Evolutionary conservation across 1,140 invertebrate genomes (phyloP).

Genomic region (Tribolium madens): DNA sequence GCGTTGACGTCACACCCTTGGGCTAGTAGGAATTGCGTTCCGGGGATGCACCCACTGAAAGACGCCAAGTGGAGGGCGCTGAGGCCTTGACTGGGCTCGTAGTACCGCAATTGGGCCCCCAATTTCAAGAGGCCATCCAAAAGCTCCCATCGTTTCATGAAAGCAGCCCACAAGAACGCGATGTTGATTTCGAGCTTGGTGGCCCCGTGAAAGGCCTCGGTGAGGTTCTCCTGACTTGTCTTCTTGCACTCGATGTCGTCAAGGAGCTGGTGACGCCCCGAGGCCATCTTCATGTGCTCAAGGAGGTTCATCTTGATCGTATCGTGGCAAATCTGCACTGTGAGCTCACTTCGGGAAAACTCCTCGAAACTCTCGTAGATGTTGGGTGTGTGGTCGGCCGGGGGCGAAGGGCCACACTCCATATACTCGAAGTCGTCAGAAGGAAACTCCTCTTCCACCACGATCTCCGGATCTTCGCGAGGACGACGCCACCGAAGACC

Average conservation of each 20-base stretch:
- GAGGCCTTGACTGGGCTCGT: slow-evolving; percentile 75
- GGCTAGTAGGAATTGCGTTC: slow-evolving; percentile 76
- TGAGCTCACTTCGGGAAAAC: slow-evolving; percentile 73
- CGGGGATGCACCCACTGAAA: slow-evolving; percentile 80
- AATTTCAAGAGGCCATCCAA: slow-evolving; percentile 71
- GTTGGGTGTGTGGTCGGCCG: slow-evolving; percentile 78
- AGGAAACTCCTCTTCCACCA: slow-evolving; percentile 74
- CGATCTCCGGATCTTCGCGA: slow-evolving; percentile 70
- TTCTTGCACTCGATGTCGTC: slow-evolving; percentile 78
- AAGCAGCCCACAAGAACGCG: slow-evolving; percentile 77
- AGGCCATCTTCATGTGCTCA: slow-evolving; percentile 77
- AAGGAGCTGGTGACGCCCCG: slow-evolving; percentile 74
- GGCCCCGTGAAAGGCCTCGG: slow-evolving; percentile 68
- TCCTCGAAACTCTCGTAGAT: slow-evolving; percentile 82
- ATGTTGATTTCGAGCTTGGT: slow-evolving; percentile 76
- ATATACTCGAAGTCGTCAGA: slow-evolving; percentile 78
- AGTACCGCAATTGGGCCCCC: slow-evolving; percentile 77
- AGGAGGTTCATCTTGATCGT: slow-evolving; percentile 77
- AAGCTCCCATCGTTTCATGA: slow-evolving; percentile 75
- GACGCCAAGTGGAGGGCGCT: slow-evolving; percentile 81
- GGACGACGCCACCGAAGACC: slow-evolving; percentile 63
- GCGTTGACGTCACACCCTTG: slow-evolving; percentile 77
- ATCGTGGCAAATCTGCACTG: slow-evolving; percentile 79
- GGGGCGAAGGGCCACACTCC: slow-evolving; percentile 79
- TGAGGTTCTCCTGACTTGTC: slow-evolving; percentile 70